Evolutionary conservation across 1,140 invertebrate species (phyloP).

Genomic region (Berghia stephanieae): DNA sequence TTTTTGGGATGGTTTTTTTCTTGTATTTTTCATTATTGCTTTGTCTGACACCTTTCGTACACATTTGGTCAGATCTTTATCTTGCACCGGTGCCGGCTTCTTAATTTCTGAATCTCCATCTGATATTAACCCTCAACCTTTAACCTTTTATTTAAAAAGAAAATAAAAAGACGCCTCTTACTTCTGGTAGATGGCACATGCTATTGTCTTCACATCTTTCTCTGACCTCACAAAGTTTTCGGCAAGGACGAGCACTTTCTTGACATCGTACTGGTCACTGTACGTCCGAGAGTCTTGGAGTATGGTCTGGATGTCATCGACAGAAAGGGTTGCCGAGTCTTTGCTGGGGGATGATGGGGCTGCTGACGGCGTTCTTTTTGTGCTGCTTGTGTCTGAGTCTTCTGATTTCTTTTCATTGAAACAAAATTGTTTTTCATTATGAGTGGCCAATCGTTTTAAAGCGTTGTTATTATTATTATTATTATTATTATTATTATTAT

Average conservation of each 20-base stretch:
- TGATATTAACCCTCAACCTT: neutral
- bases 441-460: no score
- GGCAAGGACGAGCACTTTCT: constrained; percentile 15
- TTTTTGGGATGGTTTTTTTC: no score
- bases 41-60: neutral
- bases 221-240: constrained; percentile 22
- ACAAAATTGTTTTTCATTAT: no score
- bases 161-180: neutral
- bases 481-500: no score
- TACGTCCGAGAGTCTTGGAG: constrained; percentile 24
- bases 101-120: neutral
- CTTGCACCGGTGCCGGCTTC: no score
- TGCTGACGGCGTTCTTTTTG: neutral
- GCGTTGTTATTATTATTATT: no score
- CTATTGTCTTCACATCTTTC: constrained; percentile 22
- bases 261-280: constrained; percentile 14
- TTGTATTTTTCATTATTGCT: neutral
- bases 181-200: constrained; percentile 24
- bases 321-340: constrained; percentile 19
- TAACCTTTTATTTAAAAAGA: neutral
- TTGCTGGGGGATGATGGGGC: no score
- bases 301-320: constrained; percentile 19
- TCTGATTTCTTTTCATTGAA: neutral
- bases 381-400: neutral
- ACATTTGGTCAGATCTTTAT: no score